phyloP scores from a whole-genome alignment of 2,888 invertebrate genomes.

The Synergus itoensis region DNA sequence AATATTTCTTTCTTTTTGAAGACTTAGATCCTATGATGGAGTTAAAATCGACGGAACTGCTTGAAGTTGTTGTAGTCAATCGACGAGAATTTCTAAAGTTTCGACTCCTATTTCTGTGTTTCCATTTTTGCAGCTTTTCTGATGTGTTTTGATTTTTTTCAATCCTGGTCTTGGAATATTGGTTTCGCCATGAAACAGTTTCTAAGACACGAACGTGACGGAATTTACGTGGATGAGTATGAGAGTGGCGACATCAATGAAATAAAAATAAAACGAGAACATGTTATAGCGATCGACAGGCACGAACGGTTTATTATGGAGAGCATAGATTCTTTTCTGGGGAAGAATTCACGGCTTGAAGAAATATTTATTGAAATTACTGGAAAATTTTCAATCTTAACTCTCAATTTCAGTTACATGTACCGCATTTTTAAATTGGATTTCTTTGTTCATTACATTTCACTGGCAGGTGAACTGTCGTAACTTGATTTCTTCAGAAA shows the following conservation, averaged over 20 bases:
- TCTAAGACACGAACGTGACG: conserved; percentile 31
- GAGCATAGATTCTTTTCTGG: background rate
- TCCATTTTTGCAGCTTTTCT: background rate
- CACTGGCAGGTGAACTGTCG: no score
- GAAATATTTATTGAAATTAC: conserved; percentile 15
- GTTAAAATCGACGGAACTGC: background rate
- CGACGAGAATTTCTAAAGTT: conserved; percentile 1
- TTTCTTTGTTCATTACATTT: no score
- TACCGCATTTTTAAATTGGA: no score
- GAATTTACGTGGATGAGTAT: conserved; percentile 28
- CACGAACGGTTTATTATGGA: conserved; percentile 17
- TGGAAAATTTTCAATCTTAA: no score
- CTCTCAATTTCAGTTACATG: no score
- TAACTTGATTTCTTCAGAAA: background rate
- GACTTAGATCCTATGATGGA: background rate
- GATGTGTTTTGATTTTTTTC: conserved; percentile 4
- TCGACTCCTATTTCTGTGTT: background rate
- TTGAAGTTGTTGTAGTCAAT: background rate
- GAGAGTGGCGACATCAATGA: conserved; percentile 32
- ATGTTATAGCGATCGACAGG: conserved; percentile 34
- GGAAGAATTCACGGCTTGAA: background rate
- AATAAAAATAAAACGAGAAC: conserved; percentile 37
- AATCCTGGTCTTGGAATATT: background rate
- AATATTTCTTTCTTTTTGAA: background rate
- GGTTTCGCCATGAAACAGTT: conserved; percentile 10